Conservation (phyloP, 1,140 invertebrate species). For the Lordiphosa mommai region DNA sequence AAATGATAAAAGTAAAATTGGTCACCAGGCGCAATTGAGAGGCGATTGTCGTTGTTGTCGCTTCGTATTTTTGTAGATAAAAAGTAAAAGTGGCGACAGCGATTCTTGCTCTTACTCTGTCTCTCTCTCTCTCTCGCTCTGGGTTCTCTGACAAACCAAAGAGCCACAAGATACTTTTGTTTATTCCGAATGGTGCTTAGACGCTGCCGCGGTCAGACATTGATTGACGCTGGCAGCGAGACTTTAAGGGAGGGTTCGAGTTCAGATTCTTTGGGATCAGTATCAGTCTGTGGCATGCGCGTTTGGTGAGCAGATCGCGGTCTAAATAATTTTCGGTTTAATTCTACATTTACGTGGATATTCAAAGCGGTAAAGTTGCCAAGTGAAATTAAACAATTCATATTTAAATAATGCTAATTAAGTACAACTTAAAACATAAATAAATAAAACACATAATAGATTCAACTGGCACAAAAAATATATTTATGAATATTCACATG, state of each 20-base stretch:
- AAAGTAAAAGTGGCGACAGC: slow-evolving; percentile 4
- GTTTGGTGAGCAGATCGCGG: slow-evolving; percentile 43
- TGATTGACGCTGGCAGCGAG: slow-evolving; percentile 7
- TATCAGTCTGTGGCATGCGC: slow-evolving; percentile 33
- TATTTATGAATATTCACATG: slow-evolving; percentile 20
- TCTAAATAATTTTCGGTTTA: slow-evolving; percentile 1
- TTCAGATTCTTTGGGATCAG: slow-evolving; percentile 49
- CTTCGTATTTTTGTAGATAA: background rate
- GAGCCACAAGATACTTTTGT: background rate
- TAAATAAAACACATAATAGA: slow-evolving; percentile 15
- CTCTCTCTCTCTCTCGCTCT: slow-evolving; percentile 4
- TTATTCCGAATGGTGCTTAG: background rate
- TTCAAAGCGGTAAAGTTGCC: slow-evolving; percentile 17
- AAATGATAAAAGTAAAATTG: background rate
- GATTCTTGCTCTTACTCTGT: background rate
- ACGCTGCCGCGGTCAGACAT: background rate
- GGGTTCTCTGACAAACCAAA: background rate
- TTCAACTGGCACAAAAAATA: too few relatives aligned
- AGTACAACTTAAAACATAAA: slow-evolving; percentile 23
- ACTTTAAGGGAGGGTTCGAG: slow-evolving; percentile 30
- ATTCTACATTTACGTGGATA: background rate
- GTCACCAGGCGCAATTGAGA: too few relatives aligned
- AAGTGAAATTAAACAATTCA: background rate
- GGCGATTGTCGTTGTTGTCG: too few relatives aligned
- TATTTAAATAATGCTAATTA: slow-evolving; percentile 19